Conservation (phyloP, 2,888 invertebrate species). For the Aphelenchoides bicaudatus region DNA sequence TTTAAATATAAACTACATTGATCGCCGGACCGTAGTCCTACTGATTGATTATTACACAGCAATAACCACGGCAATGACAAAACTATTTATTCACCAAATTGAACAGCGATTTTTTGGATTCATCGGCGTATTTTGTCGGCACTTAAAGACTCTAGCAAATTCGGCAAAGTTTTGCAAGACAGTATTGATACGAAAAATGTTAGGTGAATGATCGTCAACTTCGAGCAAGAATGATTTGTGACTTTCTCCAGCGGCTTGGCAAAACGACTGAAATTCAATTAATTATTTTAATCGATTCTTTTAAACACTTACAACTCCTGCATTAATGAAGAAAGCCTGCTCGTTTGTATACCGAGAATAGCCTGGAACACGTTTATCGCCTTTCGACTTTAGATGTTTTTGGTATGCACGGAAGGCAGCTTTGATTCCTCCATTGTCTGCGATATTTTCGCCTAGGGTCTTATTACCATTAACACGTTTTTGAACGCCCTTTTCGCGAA, state of each 20-base stretch:
- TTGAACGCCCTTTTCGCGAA: not conserved
- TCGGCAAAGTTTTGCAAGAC: not conserved
- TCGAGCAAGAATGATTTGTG: too few species aligned
- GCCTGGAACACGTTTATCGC: not conserved
- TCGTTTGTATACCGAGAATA: not conserved
- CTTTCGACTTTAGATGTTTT: not conserved
- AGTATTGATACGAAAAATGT: not conserved
- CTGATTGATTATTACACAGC: too few species aligned
- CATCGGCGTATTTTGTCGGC: not conserved
- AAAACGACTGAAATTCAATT: too few species aligned
- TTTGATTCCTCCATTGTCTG: conserved; percentile 62
- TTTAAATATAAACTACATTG: too few species aligned
- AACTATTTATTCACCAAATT: conserved; percentile 1
- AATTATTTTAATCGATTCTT: too few species aligned
- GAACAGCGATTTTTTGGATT: too few species aligned
- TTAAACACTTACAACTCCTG: too few species aligned
- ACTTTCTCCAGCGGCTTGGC: too few species aligned
- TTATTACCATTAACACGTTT: not conserved
- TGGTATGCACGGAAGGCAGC: conserved; percentile 45
- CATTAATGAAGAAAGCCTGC: too few species aligned
- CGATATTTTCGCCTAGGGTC: conserved; percentile 44
- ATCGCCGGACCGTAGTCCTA: too few species aligned
- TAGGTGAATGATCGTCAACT: conserved; percentile 3
- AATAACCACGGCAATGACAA: too few species aligned
- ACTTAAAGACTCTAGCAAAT: not conserved